Evolutionary conservation across 2,113 vertebrate genomes (phyloP).

Genomic region (Solea solea): DNA sequence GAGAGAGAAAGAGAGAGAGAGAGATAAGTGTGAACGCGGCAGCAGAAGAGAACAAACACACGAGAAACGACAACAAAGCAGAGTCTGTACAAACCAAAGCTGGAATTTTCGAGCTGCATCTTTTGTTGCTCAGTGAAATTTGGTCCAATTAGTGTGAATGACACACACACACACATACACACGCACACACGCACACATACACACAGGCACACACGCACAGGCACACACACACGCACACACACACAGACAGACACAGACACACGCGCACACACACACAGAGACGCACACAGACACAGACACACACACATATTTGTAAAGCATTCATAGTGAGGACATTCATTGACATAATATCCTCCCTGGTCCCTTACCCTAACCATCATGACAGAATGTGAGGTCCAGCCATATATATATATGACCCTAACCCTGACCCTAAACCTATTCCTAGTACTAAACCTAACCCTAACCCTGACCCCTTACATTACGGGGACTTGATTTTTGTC

Average conservation of each 20-base stretch:
- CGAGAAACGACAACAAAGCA: constrained; percentile 74
- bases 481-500: no score
- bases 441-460: no score
- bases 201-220: background rate
- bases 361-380: no score
- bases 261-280: background rate
- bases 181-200: constrained; percentile 2
- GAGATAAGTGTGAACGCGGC: constrained; percentile 83
- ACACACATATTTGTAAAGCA: no score
- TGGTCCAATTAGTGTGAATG: constrained; percentile 78
- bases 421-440: no score
- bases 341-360: no score
- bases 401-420: no score
- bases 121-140: constrained; percentile 80
- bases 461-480: no score
- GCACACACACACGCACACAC: background rate
- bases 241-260: constrained; percentile 22
- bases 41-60: constrained; percentile 74
- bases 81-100: constrained; percentile 75
- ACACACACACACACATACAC: constrained; percentile 31
- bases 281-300: background rate
- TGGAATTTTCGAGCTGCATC: constrained; percentile 81
- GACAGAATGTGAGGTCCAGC: no score
- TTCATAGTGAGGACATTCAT: no score
- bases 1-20: constrained; percentile 59